Evolutionary conservation across 2,113 vertebrate species (phyloP), one percentile per base, ranked within the genome.

Genomic region (Ochotona princeps): DNA sequence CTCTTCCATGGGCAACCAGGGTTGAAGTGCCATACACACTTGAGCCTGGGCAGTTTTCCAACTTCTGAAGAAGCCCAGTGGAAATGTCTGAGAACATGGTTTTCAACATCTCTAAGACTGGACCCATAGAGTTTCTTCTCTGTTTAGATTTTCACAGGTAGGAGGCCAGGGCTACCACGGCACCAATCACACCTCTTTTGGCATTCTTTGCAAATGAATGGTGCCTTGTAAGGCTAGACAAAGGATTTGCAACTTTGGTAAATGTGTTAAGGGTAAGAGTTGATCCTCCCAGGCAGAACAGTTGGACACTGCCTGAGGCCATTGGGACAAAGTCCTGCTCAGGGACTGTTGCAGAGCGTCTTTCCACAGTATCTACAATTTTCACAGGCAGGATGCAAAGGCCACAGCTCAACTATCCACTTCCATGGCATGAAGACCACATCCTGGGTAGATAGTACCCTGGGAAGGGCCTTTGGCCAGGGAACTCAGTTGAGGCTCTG

Each of bases 11-110:
- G 87, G 95, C 82, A 74, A 83, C 92, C 91, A 63, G 96, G 94
- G 96, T 87, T 95, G 87, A 93, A 87, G 87, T 65, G n/a, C 79
- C 4, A 0, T 14, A 69, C 87, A 73, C 28, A 69, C 93, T 92
- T 69, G n/a, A 91, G 92, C 78, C 94, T 90, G 57, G 96, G 96
- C 93, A 87, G 49, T 90, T 94, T 92, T 82, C 96, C 93, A 95
- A 95, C 73, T 89, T 91, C 82, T 0, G 10, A 86, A 94, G 92
- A 51, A 0, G 89, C 81, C 84, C 85, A 65, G 25, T 74, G 83
- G 88, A 96, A 93, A 91, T 75, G 79, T 69, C 0, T 21, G 90
- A 69, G 54, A 80, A 95, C 47, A 25, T 92, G 87, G 86, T 93
- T 94, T 90, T 89, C 74, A 28, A 94, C 94, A 91, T 73, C 89